These are phyloP conservation scores for Lissocephala sabroskyi DNA, from an alignment of 2,888 invertebrate genomes.

Conservation along the genomic window DNA sequence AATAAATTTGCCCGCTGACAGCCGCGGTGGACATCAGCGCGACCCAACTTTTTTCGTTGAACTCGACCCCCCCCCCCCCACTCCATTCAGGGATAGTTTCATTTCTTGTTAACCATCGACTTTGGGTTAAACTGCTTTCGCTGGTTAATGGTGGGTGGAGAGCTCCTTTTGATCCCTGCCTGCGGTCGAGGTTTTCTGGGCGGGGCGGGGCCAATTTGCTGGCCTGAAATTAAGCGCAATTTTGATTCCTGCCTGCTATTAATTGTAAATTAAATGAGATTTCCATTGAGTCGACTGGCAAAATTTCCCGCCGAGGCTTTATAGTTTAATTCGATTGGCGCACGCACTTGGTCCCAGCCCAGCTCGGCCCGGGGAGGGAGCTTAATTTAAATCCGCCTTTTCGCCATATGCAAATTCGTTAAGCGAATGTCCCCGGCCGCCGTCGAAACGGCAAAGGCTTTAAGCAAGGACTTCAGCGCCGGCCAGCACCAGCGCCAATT, in stretches of 20 bases:
- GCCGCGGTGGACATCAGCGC: too few species aligned
- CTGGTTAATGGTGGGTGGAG: too few species aligned
- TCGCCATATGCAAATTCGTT: constrained; percentile 39
- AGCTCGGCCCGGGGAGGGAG: too few species aligned
- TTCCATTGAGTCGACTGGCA: constrained; percentile 10
- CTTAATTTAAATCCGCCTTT: constrained; percentile 20
- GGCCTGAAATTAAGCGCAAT: too few species aligned
- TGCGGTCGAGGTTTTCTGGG: too few species aligned
- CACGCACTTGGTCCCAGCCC: neutral
- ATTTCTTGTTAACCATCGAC: too few species aligned
- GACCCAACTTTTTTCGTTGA: too few species aligned
- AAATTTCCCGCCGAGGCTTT: neutral
- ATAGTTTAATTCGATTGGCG: constrained; percentile 6
- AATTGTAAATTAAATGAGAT: constrained; percentile 43
- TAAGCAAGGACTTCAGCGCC: constrained; percentile 41
- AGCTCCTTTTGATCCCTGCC: too few species aligned
- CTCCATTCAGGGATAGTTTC: too few species aligned
- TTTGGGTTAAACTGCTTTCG: too few species aligned
- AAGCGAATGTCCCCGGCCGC: constrained; percentile 18
- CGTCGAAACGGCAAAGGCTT: constrained; percentile 32
- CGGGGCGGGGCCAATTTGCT: too few species aligned
- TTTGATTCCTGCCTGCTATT: constrained; percentile 11
- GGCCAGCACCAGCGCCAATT: neutral
- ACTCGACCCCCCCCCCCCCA: too few species aligned
- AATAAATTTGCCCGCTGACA: constrained; percentile 43